Evolutionary conservation across 2,113 vertebrate genomes (phyloP).

Genomic region (Gorsachius goisagi): DNA sequence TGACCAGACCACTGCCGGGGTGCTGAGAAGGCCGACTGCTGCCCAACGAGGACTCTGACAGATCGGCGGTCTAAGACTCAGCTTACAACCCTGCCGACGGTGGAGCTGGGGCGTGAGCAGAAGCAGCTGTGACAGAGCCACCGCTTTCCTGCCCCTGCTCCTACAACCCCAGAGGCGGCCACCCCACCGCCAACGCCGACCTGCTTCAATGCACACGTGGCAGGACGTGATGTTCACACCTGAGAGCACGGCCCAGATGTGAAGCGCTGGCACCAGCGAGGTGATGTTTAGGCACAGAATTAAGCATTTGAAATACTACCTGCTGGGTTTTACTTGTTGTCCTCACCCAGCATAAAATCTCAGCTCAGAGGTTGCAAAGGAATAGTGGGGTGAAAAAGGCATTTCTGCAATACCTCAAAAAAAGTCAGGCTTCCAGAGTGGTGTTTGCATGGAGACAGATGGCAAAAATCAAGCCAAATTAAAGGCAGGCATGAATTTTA

Average conservation of each 20-base stretch:
- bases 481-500: background rate
- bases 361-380: fast-evolving
- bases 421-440: background rate
- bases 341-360: background rate
- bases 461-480: background rate
- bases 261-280: background rate
- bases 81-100: background rate
- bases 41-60: background rate
- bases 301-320: background rate
- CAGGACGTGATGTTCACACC: fast-evolving
- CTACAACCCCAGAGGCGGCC: background rate
- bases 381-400: fast-evolving
- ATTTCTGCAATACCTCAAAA: background rate
- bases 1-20: fast-evolving
- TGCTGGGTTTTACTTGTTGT: background rate
- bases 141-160: background rate
- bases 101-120: background rate
- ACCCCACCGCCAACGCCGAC: fast-evolving
- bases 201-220: fast-evolving
- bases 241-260: background rate
- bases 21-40: background rate
- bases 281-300: background rate
- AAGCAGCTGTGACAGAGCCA: background rate
- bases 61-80: fast-evolving
- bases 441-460: background rate